Base-by-base conservation (phyloP, 2,797 vertebrate genomes). In the Pseudochirops corinnae region DNA sequence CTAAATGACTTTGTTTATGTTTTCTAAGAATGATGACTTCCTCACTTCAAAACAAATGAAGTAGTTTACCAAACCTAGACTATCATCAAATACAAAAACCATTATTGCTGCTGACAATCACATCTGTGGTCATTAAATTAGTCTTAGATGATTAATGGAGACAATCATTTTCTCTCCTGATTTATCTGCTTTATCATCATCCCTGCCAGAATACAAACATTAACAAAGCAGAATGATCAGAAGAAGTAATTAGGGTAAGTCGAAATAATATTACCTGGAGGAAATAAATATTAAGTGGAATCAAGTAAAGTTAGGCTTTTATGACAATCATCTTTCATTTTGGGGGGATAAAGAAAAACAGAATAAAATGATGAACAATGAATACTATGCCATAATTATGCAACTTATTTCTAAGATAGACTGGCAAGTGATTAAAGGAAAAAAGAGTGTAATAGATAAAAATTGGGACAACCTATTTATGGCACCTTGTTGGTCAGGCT, bases 191-290 rank as follows among this genome's bases (percentile, higher is more conserved):
- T 92, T 93, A 93, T 94, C 91, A 97, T 96, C 95, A 98, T 90
- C 26, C 95, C 95, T 93, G 74, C 90, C 90, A 91, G 4, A 97
- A 5, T 55, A 96, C 93, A 97, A 98, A 96, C 91, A 97, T 98
- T 96, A 96, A 97, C n/a, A 97, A 94, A 97, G 93, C 50, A 97
- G 10, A 95, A 97, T 96, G 92, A 98, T 93, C 95, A 97, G 55
- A 95, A 95, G 56, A 96, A 96, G 95, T 94, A 97, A 97, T 98
- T 98, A 98, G 82, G 58, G 91, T 29, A 52, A 82, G 90, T 33
- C 95, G 93, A 94, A 97, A 98, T 90, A 97, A 82, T 94, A 91
- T 90, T 95, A 97, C 53, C 0, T 53, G 57, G 87, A 95, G 94
- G 94, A 98, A 96, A 95, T 57, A 93, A 97, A 95, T 92, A 96